These are phyloP conservation scores for Steatocranus sp. DNA, from an alignment of 2,797 vertebrate species.

Conservation along the genomic window DNA sequence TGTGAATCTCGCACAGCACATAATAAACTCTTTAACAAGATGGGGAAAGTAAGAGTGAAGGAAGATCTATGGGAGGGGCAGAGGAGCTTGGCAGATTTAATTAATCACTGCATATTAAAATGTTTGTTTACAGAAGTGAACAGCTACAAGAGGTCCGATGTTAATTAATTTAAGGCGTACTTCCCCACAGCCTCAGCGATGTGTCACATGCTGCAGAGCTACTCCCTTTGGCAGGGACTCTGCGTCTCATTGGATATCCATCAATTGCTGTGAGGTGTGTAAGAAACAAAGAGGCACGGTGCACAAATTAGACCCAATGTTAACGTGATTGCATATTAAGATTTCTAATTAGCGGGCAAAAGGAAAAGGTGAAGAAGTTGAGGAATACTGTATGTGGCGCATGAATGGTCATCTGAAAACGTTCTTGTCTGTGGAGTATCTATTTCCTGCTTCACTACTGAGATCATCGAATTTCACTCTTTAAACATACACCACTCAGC, in stretches of 20 bases:
- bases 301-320: slow-evolving; percentile 77
- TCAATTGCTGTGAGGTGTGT: slow-evolving; percentile 81
- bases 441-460: not conserved
- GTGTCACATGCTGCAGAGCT: slow-evolving; percentile 80
- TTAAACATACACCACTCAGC: slow-evolving; percentile 9
- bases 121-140: slow-evolving; percentile 99
- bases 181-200: slow-evolving; percentile 84
- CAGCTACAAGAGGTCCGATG: slow-evolving; percentile 97
- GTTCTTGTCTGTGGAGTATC: not conserved
- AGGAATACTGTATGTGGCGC: slow-evolving; percentile 11
- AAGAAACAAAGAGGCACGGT: slow-evolving; percentile 68
- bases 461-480: not conserved
- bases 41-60: slow-evolving; percentile 78
- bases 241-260: slow-evolving; percentile 86
- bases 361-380: slow-evolving; percentile 57
- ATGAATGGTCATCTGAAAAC: slow-evolving; percentile 28
- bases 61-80: slow-evolving; percentile 91
- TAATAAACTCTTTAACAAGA: slow-evolving; percentile 78
- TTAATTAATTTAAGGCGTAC: slow-evolving; percentile 99
- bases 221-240: slow-evolving; percentile 80
- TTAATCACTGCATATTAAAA: slow-evolving; percentile 99
- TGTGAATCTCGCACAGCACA: slow-evolving; percentile 37
- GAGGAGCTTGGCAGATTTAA: slow-evolving; percentile 97
- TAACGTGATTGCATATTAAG: slow-evolving; percentile 80
- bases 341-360: slow-evolving; percentile 76